phyloP scores from a whole-genome alignment of 2,113 vertebrate species.

The Protomyctophum bolini region DNA sequence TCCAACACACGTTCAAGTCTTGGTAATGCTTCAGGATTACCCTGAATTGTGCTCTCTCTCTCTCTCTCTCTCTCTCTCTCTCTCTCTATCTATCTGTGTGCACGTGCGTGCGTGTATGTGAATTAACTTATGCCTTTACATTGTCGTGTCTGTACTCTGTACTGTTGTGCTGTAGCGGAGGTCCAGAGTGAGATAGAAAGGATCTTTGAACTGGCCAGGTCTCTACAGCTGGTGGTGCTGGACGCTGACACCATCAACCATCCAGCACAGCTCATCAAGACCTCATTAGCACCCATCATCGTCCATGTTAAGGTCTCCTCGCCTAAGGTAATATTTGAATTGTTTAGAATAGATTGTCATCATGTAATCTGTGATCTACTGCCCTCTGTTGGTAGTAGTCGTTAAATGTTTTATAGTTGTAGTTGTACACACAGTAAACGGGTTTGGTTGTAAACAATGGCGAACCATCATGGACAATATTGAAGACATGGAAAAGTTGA shows the following conservation, averaged over 20 bases:
- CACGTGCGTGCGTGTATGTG: no score
- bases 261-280: slow-evolving; percentile 96
- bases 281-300: slow-evolving; percentile 96
- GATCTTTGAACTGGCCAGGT: slow-evolving; percentile 96
- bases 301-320: slow-evolving; percentile 98
- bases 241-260: slow-evolving; percentile 99
- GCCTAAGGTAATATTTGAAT: slow-evolving; percentile 87
- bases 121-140: background rate
- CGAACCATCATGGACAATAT: no score
- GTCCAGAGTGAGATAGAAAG: slow-evolving; percentile 98
- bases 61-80: no score
- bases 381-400: no score
- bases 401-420: no score
- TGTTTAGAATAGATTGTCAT: no score
- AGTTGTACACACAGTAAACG: no score
- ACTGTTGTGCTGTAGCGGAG: slow-evolving; percentile 81
- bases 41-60: no score
- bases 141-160: slow-evolving; percentile 5
- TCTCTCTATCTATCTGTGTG: no score
- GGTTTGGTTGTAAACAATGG: no score
- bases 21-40: slow-evolving; percentile 79
- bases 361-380: no score
- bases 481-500: no score
- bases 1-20: slow-evolving; percentile 96
- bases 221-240: slow-evolving; percentile 94